Conservation (phyloP, 2,888 invertebrate genomes). For the Byasa hedistus region DNA sequence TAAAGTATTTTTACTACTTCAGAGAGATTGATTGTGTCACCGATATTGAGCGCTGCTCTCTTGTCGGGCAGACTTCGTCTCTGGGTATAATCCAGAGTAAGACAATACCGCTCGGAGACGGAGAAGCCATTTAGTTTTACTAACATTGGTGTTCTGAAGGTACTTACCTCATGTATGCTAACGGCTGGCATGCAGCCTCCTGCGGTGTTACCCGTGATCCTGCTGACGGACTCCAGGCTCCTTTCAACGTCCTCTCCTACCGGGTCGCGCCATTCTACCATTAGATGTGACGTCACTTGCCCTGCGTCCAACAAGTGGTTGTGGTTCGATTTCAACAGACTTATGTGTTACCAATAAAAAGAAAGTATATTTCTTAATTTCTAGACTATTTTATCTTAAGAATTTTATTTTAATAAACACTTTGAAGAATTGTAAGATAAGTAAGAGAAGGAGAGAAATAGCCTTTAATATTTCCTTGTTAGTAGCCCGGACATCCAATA, state of each 20-base stretch:
- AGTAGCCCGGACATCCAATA: no score
- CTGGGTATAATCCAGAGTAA: no score
- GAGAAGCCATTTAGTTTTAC: no score
- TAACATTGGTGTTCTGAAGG: no score
- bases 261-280: conserved; percentile 73
- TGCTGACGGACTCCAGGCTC: conserved; percentile 66
- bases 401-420: no score
- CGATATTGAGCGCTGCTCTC: no score
- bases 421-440: no score
- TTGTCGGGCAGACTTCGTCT: no score
- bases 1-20: neutral
- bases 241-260: conserved; percentile 72
- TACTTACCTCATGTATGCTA: conserved; percentile 57
- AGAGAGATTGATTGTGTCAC: no score
- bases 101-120: no score
- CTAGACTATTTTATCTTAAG: neutral
- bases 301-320: conserved; percentile 36
- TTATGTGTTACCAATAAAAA: neutral
- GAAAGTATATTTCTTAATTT: neutral
- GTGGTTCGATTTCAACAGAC: neutral
- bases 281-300: conserved; percentile 53
- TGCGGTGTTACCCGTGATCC: conserved; percentile 59
- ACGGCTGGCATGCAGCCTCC: conserved; percentile 56
- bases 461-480: no score
- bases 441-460: no score